phyloP scores from a whole-genome alignment of 1,140 invertebrate genomes.

The Hydropsyche tenuis region DNA sequence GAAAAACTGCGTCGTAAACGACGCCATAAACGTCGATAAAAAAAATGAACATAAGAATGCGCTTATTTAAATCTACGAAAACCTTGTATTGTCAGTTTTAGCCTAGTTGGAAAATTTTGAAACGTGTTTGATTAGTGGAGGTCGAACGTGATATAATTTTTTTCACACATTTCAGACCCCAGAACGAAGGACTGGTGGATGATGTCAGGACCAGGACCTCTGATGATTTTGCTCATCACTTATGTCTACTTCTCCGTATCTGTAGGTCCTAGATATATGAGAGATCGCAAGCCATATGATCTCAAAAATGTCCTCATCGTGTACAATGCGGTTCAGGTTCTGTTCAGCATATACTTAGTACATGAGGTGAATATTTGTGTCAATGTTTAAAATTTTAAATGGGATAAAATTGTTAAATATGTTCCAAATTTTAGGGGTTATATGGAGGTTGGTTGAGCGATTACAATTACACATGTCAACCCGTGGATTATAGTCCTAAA shows the following conservation, averaged over 20 bases:
- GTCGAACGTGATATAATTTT: no score
- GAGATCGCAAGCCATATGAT: constrained; percentile 81
- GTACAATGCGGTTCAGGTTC: constrained; percentile 83
- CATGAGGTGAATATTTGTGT: constrained; percentile 64
- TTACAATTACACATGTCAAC: constrained; percentile 84
- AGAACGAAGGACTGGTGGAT: constrained; percentile 86
- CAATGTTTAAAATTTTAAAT: no score
- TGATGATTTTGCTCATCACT: constrained; percentile 73
- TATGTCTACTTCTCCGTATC: constrained; percentile 80
- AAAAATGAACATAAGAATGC: no score
- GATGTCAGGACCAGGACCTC: constrained; percentile 78
- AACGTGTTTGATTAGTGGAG: no score
- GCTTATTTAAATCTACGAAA: no score
- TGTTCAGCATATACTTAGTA: constrained; percentile 75
- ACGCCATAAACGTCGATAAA: no score
- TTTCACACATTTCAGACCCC: constrained; percentile 78
- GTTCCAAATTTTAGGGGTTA: constrained; percentile 55
- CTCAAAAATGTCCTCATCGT: constrained; percentile 76
- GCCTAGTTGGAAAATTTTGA: no score
- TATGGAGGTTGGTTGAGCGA: constrained; percentile 71
- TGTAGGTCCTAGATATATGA: constrained; percentile 83
- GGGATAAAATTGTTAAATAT: neutral
- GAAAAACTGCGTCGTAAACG: no score
- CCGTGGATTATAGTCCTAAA: constrained; percentile 80
- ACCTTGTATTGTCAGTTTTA: no score